phyloP scores from a whole-genome alignment of 2,888 invertebrate species.

The Metopia argyrocephala region DNA sequence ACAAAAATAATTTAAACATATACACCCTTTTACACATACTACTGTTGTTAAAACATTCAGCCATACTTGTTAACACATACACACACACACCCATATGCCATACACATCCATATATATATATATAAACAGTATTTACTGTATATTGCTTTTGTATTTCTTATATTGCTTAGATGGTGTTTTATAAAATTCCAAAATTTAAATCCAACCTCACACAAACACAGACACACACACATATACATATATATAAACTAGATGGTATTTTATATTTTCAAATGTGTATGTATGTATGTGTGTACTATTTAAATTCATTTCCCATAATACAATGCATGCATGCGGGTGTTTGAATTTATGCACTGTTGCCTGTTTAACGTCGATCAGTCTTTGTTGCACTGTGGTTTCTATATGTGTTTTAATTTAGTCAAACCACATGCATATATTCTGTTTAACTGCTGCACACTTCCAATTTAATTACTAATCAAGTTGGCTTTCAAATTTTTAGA shows the following conservation, averaged over 20 bases:
- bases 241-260: no score
- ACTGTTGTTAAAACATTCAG: background rate
- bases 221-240: no score
- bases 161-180: constrained; percentile 39
- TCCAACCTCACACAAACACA: background rate
- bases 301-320: no score
- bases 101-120: no score
- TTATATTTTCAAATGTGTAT: no score
- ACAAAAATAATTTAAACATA: constrained; percentile 34
- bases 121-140: no score
- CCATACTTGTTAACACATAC: background rate
- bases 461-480: constrained; percentile 30
- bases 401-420: background rate
- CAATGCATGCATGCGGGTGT: background rate
- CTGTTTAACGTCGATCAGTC: background rate
- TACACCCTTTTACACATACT: background rate
- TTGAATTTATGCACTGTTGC: constrained; percentile 28
- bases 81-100: background rate
- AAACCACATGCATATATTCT: constrained; percentile 10
- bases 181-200: constrained; percentile 9
- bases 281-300: background rate
- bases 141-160: no score
- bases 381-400: constrained; percentile 19
- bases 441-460: constrained; percentile 24
- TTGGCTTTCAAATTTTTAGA: no score